Conservation (phyloP, 2,113 vertebrate genomes). For the Rhineura floridana region DNA sequence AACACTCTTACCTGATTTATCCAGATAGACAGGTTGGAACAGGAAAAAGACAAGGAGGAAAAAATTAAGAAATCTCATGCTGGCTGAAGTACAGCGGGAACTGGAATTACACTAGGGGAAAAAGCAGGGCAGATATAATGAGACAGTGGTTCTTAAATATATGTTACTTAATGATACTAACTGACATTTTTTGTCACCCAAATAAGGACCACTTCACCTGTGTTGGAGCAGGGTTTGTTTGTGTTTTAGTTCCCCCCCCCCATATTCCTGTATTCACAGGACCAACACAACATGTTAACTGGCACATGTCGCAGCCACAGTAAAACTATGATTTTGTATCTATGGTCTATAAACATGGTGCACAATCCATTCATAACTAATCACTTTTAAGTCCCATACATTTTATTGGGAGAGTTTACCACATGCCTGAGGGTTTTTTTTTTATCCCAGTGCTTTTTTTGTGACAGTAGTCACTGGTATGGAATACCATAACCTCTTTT, state of each 20-base stretch:
- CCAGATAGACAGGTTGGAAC: constrained; percentile 5
- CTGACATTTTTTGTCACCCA: background rate
- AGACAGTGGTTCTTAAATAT: background rate
- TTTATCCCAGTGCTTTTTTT: too few species aligned
- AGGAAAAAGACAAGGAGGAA: constrained; percentile 23
- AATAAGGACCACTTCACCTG: too few species aligned
- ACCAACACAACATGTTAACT: background rate
- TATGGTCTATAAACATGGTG: background rate
- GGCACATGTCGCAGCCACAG: background rate
- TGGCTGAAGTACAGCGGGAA: background rate
- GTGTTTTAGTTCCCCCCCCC: too few species aligned
- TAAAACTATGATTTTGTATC: background rate
- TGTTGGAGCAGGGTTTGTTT: background rate
- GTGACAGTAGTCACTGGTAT: too few species aligned
- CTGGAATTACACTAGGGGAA: background rate
- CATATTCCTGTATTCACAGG: background rate
- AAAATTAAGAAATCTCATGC: constrained; percentile 19
- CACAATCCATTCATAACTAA: background rate
- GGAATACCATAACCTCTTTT: too few species aligned
- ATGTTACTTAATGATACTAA: background rate
- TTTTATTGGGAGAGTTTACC: too few species aligned
- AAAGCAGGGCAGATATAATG: background rate
- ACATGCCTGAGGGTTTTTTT: too few species aligned
- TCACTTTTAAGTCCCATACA: too few species aligned
- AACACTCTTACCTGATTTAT: constrained; percentile 18